Evolutionary conservation across 1,140 invertebrate genomes (phyloP), one percentile per base, ranked within the genome.

Genomic region (Thrips palmi): DNA sequence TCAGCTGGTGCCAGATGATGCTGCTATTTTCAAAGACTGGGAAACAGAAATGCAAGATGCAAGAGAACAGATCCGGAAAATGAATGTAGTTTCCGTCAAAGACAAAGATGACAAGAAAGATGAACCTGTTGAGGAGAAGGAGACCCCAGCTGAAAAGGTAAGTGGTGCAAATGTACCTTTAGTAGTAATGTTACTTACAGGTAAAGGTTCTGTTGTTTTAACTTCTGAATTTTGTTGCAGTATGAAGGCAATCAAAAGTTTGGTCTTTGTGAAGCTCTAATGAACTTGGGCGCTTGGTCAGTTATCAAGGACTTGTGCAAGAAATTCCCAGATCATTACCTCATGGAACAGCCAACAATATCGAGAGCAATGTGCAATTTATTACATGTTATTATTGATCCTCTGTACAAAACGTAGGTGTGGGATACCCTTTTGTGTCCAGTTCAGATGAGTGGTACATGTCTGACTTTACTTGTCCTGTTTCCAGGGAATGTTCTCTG

Each of bases 241-340:
- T 77, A 77, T 52, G 60, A 66, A 52, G 65, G 58, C 39, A 97
- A 98, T 63, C 92, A 97, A 59, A 97, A 97, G 56, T 72, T 97
- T 48, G 80, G 85, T 25, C 60, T 98, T 4, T 81, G 83, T 52
- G 82, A 92, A 55, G 87, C 87, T 1, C 55, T 97, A 3, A 54
- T 97, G 3, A 69, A 74, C 47, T 71, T 96, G 43, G 91, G 85
- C 14, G 84, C 86, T 47, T 97, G 91, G 91, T 67, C 75, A 8
- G 78, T 81, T 50, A 87, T 84, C 6, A 63, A 74, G 37, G 64
- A 67, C 33, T 62, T 97, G 24, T 75, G 88, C 15, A 73, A 74
- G 39, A 67, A 74, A 37, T 64, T 96, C 39, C 92, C 92, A 2
- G 77, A 85, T 30, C 74, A 74, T 55, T 82, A 73, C 54, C 68